Conservation (phyloP, 2,888 invertebrate species). For the Synanthedon formicaeformis region DNA sequence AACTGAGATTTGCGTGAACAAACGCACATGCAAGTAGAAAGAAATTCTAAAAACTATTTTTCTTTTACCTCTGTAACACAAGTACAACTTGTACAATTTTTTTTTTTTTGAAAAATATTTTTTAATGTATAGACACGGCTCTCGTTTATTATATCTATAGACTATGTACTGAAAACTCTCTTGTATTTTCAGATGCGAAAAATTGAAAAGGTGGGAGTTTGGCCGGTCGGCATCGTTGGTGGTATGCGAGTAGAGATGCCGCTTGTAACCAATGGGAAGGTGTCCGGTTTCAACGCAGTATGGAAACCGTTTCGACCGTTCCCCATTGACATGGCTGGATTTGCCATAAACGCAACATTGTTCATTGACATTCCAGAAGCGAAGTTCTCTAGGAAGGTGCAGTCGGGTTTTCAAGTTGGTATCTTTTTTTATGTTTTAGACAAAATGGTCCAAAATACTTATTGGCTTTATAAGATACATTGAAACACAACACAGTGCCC, state of each 20-base stretch:
- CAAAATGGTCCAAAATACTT: too few species aligned
- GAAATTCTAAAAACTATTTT: too few species aligned
- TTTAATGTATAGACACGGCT: too few species aligned
- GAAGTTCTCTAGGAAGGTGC: slow-evolving; percentile 84
- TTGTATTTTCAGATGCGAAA: slow-evolving; percentile 76
- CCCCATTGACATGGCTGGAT: slow-evolving; percentile 98
- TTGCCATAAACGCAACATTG: slow-evolving; percentile 85
- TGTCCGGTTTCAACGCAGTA: slow-evolving; percentile 74
- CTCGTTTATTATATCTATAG: too few species aligned
- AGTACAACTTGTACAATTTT: too few species aligned
- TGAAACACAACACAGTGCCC: too few species aligned
- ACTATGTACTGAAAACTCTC: not conserved
- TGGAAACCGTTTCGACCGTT: slow-evolving; percentile 94
- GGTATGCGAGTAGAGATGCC: slow-evolving; percentile 94
- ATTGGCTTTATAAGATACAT: too few species aligned
- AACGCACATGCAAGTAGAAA: too few species aligned
- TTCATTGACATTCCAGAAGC: slow-evolving; percentile 79
- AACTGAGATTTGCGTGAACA: too few species aligned
- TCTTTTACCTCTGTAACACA: too few species aligned
- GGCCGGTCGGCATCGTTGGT: slow-evolving; percentile 97
- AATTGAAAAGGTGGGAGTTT: slow-evolving; percentile 87
- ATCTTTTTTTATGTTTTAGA: too few species aligned
- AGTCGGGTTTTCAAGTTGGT: slow-evolving; percentile 83
- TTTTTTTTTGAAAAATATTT: too few species aligned
- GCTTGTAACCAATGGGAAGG: slow-evolving; percentile 72